A percentile compares a stretch with the other conserved stretches of the same genome.
Conservation (phyloP, 2,113 vertebrate species). For the Phyllostomus hastatus region DNA sequence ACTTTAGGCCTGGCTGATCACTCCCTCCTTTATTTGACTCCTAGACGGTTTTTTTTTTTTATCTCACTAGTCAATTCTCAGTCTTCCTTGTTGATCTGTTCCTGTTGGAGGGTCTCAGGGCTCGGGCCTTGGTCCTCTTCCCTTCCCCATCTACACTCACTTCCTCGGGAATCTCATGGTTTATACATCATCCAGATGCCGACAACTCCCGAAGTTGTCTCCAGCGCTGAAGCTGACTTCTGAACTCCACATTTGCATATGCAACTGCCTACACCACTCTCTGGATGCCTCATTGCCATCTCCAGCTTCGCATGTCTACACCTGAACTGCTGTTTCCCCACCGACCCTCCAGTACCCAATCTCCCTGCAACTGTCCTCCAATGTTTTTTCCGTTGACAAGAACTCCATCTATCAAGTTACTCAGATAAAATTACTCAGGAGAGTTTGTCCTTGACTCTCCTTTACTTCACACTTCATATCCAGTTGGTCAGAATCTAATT, state of each 20-base stretch:
- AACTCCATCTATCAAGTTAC: neutral
- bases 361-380: neutral
- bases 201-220: neutral
- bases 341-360: neutral
- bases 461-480: neutral
- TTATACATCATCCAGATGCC: neutral
- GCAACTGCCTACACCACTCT: neutral
- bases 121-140: neutral
- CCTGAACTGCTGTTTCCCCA: neutral
- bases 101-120: too few species aligned
- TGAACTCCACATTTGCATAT: neutral
- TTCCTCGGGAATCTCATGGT: neutral
- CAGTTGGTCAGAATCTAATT: neutral
- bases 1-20: neutral
- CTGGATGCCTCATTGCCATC: neutral
- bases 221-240: neutral
- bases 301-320: neutral
- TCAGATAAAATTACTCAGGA: neutral
- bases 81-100: neutral
- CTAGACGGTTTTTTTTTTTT: neutral
- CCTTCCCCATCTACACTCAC: too few species aligned
- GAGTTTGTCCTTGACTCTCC: neutral
- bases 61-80: neutral
- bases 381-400: too few species aligned
- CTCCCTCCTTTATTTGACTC: neutral